These are phyloP conservation scores for Drosophila orena DNA, from an alignment of 1,140 invertebrate species.

Conservation along the genomic window DNA sequence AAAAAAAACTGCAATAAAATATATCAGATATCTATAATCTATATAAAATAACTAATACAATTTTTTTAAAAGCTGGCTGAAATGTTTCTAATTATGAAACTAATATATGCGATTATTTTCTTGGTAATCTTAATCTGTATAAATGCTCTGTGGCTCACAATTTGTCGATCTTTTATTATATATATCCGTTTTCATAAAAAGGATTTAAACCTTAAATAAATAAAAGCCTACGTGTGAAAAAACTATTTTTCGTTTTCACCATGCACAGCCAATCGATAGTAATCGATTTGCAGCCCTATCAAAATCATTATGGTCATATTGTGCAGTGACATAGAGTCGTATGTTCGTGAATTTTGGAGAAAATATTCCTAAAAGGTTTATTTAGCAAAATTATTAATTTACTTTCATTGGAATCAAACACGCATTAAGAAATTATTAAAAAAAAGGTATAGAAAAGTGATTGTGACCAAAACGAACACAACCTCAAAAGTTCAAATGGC, in stretches of 20 bases:
- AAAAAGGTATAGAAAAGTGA: slow-evolving; percentile 19
- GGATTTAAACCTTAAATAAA: neutral
- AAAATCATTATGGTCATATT: slow-evolving; percentile 17
- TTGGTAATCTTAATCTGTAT: too few species aligned
- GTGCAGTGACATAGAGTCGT: slow-evolving; percentile 26
- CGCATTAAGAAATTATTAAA: slow-evolving; percentile 7
- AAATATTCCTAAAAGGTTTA: slow-evolving; percentile 25
- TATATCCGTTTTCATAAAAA: neutral
- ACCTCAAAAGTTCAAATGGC: slow-evolving; percentile 69
- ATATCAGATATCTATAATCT: too few species aligned
- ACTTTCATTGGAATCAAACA: slow-evolving; percentile 7
- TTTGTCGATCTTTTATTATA: too few species aligned
- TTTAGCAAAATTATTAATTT: slow-evolving; percentile 24
- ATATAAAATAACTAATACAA: too few species aligned
- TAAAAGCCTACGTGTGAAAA: neutral
- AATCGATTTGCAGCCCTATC: neutral
- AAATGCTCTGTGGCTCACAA: too few species aligned
- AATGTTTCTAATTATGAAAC: too few species aligned
- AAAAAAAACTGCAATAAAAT: too few species aligned
- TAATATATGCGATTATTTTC: too few species aligned
- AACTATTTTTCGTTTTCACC: too few species aligned
- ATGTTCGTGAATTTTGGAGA: slow-evolving; percentile 14
- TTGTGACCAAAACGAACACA: slow-evolving; percentile 34
- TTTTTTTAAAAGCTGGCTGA: too few species aligned
- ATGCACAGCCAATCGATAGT: neutral